These are phyloP conservation scores for Casuarius casuarius DNA, from an alignment of 2,113 vertebrate species.

Conservation along the genomic window DNA sequence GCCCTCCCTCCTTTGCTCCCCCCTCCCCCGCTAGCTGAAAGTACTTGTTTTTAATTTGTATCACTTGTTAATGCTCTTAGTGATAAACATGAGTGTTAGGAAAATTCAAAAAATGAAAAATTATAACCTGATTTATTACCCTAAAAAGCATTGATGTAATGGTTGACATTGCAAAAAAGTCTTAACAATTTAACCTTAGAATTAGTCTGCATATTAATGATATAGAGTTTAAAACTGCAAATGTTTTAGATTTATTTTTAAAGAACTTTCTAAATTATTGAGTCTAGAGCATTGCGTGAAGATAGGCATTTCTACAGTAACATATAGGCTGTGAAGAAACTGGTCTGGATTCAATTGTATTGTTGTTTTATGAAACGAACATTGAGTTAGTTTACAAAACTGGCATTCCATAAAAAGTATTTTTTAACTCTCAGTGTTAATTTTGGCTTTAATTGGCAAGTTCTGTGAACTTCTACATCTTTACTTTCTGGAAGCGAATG, in stretches of 20 bases:
- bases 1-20: neutral
- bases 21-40: neutral
- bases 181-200: neutral
- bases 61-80: neutral
- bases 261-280: neutral
- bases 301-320: neutral
- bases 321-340: neutral
- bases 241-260: neutral
- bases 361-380: neutral
- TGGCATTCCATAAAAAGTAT: neutral
- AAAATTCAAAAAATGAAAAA: neutral
- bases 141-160: too few species aligned
- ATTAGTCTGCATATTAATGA: neutral
- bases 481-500: neutral
- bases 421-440: neutral
- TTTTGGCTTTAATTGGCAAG: neutral
- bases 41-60: conserved; percentile 42
- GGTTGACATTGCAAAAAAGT: too few species aligned
- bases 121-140: too few species aligned
- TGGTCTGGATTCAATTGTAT: neutral
- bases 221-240: neutral
- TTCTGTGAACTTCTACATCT: neutral
- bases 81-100: neutral
- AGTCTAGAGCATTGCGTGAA: neutral
- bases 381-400: neutral